phyloP scores from a whole-genome alignment of 2,888 invertebrate genomes.

The Drosophila glabriapex region DNA sequence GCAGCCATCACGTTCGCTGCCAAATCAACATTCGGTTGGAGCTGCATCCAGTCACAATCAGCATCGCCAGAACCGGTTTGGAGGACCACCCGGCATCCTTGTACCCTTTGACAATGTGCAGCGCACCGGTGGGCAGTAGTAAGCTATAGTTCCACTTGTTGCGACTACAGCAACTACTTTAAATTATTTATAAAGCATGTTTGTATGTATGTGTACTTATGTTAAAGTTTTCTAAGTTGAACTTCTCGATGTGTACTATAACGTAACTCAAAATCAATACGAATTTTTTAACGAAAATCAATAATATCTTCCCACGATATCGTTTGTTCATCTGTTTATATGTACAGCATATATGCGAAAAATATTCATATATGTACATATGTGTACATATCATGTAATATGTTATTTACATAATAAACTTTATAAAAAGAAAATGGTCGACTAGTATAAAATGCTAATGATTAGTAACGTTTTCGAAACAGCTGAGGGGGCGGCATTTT shows the following conservation, averaged over 20 bases:
- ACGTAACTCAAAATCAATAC: constrained; percentile 26
- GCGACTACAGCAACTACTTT: constrained; percentile 59
- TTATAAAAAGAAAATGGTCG: constrained; percentile 28
- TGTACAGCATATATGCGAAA: constrained; percentile 6
- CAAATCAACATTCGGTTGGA: constrained; percentile 13
- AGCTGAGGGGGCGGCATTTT: no score
- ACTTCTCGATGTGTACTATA: constrained; percentile 15
- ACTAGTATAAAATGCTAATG: no score
- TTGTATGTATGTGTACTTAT: constrained; percentile 51
- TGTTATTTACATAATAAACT: constrained; percentile 51
- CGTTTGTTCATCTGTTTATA: constrained; percentile 4
- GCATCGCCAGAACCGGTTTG: constrained; percentile 74
- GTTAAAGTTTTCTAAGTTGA: constrained; percentile 57
- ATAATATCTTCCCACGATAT: constrained; percentile 1
- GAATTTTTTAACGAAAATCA: constrained; percentile 37
- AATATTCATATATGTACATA: constrained; percentile 12
- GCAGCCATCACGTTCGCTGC: constrained; percentile 15
- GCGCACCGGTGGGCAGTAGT: constrained; percentile 59
- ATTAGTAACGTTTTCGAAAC: no score
- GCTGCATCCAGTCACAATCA: constrained; percentile 4
- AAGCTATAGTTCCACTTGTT: not conserved
- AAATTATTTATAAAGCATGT: constrained; percentile 76
- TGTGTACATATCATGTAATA: constrained; percentile 45
- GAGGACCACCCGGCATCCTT: constrained; percentile 84
- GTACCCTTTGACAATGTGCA: constrained; percentile 83